A percentile compares a stretch with the other conserved stretches of the same genome.
Conservation (phyloP, 2,113 vertebrate species). For the Podilymbus podiceps region DNA sequence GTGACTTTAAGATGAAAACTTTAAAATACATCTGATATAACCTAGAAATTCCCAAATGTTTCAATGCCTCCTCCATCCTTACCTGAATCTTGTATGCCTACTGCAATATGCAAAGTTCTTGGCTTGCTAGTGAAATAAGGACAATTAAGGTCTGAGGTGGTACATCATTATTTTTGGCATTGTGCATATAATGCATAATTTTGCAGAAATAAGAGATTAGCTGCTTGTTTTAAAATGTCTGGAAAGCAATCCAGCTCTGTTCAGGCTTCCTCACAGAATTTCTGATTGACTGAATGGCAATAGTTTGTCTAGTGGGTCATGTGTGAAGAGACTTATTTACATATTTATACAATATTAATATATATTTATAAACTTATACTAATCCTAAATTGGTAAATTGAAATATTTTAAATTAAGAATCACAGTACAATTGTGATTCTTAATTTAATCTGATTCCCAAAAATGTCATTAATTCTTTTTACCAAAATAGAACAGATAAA, state of each 20-base stretch:
- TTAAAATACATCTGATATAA: neutral
- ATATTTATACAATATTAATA: neutral
- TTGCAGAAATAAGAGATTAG: neutral
- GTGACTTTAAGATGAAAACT: neutral
- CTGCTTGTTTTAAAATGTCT: neutral
- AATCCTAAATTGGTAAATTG: neutral
- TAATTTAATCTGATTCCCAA: neutral
- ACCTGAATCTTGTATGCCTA: neutral
- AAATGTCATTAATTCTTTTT: neutral
- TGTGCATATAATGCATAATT: neutral
- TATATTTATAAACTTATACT: neutral
- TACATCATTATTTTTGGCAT: constrained; percentile 11
- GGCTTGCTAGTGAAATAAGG: neutral
- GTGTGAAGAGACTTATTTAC: neutral
- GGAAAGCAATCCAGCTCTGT: neutral
- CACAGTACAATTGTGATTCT: neutral
- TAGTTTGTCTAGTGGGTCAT: neutral
- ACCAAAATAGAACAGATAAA: neutral
- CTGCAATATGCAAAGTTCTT: neutral
- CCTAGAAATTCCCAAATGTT: neutral
- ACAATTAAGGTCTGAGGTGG: neutral
- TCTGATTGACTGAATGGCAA: neutral
- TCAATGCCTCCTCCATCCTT: neutral
- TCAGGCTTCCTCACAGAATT: neutral
- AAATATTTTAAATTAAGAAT: neutral